Percentiles rank a stretch among this genome's conserved stretches.
Evolutionary conservation across 2,888 invertebrate genomes (phyloP).

Genomic region (Megamerina dolium): DNA sequence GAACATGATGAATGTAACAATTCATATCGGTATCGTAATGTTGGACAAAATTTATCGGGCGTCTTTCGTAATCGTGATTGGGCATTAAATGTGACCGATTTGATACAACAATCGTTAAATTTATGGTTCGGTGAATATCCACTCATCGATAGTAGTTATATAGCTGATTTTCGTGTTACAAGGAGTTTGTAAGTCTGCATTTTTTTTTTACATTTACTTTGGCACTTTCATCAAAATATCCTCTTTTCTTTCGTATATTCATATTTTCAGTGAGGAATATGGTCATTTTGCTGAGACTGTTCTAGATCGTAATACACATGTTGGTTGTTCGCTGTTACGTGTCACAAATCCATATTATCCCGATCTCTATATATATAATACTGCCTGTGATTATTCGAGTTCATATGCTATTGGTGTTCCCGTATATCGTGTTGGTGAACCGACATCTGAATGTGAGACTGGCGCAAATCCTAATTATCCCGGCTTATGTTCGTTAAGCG

Average conservation of each 20-base stretch:
- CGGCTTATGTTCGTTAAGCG: slow-evolving; percentile 38
- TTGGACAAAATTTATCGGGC: slow-evolving; percentile 44
- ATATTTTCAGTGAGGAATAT: slow-evolving; percentile 34
- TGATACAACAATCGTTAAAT: slow-evolving; percentile 35
- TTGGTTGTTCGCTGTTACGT: slow-evolving; percentile 45
- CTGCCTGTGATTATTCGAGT: slow-evolving; percentile 46
- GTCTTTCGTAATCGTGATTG: slow-evolving; percentile 25
- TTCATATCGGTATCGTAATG: slow-evolving; percentile 41
- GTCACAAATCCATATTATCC: slow-evolving; percentile 38
- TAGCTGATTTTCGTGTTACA: slow-evolving; percentile 36
- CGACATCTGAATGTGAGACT: slow-evolving; percentile 39
- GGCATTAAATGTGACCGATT: slow-evolving; percentile 28
- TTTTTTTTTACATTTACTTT: not conserved
- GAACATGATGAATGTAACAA: slow-evolving; percentile 45
- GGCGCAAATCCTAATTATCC: slow-evolving; percentile 38
- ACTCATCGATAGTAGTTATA: slow-evolving; percentile 39
- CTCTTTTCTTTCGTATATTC: not conserved
- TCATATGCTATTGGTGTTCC: slow-evolving; percentile 40
- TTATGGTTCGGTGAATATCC: slow-evolving; percentile 44
- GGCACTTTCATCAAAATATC: too few species aligned
- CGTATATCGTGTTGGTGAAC: slow-evolving; percentile 39
- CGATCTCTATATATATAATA: slow-evolving; percentile 39
- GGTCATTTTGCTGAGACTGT: slow-evolving; percentile 47
- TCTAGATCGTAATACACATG: slow-evolving; percentile 43
- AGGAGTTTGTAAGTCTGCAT: slow-evolving; percentile 36